A percentile compares a stretch with the other conserved stretches of the same genome.
Evolutionary conservation across 2,113 vertebrate species (phyloP).

Genomic region (Okapia johnstoni): DNA sequence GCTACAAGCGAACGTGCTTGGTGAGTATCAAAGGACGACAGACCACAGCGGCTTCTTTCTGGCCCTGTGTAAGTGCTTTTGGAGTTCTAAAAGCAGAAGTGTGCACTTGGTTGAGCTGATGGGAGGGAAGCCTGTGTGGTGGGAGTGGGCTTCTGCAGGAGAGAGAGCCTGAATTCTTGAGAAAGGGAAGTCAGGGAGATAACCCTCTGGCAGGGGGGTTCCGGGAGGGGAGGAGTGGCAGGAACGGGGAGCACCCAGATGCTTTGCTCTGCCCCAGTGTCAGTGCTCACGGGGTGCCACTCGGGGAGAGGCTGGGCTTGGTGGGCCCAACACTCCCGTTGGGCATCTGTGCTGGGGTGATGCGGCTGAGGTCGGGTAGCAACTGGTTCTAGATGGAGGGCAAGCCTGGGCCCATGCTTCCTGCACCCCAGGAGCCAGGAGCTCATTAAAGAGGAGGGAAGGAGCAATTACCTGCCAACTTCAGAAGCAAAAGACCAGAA

Average conservation of each 20-base stretch:
- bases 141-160: background rate
- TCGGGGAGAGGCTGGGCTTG: background rate
- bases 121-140: background rate
- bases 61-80: rapidly evolving
- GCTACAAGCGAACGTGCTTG: background rate
- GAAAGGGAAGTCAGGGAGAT: background rate
- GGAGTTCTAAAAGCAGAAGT: background rate
- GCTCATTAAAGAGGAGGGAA: slow-evolving; percentile 62
- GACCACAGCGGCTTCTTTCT: background rate
- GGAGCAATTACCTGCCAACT: slow-evolving; percentile 46
- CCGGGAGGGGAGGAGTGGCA: background rate
- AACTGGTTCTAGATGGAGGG: background rate
- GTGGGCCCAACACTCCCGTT: background rate
- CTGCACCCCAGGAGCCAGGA: slow-evolving; percentile 30
- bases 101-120: no score
- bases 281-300: background rate
- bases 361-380: slow-evolving; percentile 9
- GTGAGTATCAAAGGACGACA: background rate
- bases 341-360: background rate
- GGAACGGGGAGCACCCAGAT: background rate
- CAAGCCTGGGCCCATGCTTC: slow-evolving; percentile 46
- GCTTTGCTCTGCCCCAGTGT: rapidly evolving
- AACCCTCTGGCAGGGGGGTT: background rate
- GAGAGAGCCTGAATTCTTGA: background rate
- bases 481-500: slow-evolving; percentile 27